phyloP scores from a whole-genome alignment of 2,113 vertebrate species.

The Herpetotheres cachinnans region DNA sequence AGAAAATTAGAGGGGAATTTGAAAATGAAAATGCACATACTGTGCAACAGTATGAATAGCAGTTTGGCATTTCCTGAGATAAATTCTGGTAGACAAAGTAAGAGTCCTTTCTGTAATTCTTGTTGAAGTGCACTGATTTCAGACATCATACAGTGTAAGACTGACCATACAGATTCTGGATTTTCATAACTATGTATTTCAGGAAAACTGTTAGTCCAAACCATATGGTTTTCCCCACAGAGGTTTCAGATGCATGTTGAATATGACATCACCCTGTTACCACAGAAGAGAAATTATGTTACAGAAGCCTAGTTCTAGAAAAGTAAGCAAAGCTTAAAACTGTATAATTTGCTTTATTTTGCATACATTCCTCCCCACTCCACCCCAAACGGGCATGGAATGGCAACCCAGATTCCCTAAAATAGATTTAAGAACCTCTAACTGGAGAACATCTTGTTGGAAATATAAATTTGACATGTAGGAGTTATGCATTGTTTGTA shows the following conservation, averaged over 20 bases:
- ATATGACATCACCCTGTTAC: neutral
- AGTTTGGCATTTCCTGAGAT: neutral
- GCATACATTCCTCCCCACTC: neutral
- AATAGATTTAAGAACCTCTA: neutral
- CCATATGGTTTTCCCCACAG: neutral
- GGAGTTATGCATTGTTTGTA: neutral
- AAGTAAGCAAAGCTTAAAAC: neutral
- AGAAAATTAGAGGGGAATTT: neutral
- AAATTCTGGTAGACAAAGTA: neutral
- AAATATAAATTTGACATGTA: fast-evolving
- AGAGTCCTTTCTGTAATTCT: neutral
- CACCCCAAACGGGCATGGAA: fast-evolving
- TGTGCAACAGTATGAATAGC: neutral
- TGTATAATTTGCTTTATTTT: neutral
- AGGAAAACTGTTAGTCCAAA: neutral
- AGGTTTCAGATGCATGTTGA: neutral
- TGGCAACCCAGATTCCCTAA: neutral
- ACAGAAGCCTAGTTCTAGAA: neutral
- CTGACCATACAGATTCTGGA: neutral
- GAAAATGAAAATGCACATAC: neutral
- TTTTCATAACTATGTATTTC: neutral
- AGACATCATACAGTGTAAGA: neutral
- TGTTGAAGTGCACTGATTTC: neutral
- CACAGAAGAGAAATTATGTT: neutral
- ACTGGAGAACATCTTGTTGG: neutral